Evolutionary conservation across 1,140 invertebrate species (phyloP), one percentile per base, ranked within the genome.

Genomic region (Pararge aegeria): DNA sequence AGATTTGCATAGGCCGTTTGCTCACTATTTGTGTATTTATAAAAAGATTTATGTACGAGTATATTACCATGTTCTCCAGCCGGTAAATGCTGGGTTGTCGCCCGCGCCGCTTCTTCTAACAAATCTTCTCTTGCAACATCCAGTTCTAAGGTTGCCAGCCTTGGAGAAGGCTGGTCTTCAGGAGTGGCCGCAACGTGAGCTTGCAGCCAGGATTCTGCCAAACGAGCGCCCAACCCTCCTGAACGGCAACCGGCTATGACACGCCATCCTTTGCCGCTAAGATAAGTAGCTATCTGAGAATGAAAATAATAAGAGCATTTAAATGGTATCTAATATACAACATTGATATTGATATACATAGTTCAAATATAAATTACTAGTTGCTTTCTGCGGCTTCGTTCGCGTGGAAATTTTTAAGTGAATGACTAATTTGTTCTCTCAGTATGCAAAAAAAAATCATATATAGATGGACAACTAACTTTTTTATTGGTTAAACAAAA

Each of bases 81-180:
- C 52, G 95, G 95, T 60, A 96, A 85, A 90, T 96, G 95, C 30
- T 94, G 93, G 15, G 95, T 93, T 55, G 96, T 93, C 6, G 93
- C 92, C 55, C 94, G 93, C 12, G 95, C 94, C 5, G 95, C 94
- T 83, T 95, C 94, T 60, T 94, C 94, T 34, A 96, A 80, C 64
- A 95, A 91, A 75, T 96, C 95, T 84, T 96, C 95, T 18, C 95
- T 91, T 0, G 95, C 95, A 1, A 96, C 94, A 76, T 96, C 95
- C 62, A 96, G 74, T 37, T 94, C 93, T 62, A 96, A 83, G 2
- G 94, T 93, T 38, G 94, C 92, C 37, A 95, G 91, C 34, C 91
- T 84, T 38, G 89, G 87, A 62, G 84, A 87, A 7, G 83, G 74
- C 58, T 85, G 78, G 66, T 89, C 82, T 46, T 91, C 84, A 29